phyloP scores from a whole-genome alignment of 2,797 vertebrate species.

The Tenualosa thibaudeaui region DNA sequence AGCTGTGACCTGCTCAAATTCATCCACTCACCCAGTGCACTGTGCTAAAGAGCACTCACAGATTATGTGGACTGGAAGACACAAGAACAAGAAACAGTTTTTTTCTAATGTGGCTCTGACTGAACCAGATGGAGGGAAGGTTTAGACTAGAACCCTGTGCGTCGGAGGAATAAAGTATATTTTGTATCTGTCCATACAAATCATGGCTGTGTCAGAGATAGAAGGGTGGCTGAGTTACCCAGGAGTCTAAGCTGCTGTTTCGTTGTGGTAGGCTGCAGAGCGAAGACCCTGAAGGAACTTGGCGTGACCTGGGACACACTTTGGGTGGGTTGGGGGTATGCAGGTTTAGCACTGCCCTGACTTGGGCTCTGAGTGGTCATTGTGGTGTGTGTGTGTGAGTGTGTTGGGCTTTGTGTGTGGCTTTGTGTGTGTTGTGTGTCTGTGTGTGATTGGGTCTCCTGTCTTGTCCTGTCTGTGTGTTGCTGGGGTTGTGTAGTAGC shows the following conservation, averaged over 20 bases:
- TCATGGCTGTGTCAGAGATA: neutral
- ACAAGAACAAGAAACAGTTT: no score
- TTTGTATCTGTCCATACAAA: no score
- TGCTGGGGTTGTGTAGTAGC: neutral
- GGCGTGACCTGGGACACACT: neutral
- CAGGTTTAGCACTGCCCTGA: neutral
- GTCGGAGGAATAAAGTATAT: no score
- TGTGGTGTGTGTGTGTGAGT: slow-evolving; percentile 7
- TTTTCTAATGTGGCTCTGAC: no score
- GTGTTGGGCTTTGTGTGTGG: neutral
- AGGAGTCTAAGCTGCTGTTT: neutral
- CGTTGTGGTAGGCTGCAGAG: neutral
- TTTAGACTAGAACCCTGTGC: no score
- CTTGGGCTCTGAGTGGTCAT: slow-evolving; percentile 3
- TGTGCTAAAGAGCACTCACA: no score
- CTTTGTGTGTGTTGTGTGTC: neutral
- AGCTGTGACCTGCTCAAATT: no score
- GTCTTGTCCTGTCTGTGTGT: neutral
- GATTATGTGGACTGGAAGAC: no score
- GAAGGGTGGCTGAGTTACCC: neutral
- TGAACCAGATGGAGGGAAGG: no score
- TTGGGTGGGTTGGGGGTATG: neutral
- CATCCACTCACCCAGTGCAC: no score
- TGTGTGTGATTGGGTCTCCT: neutral
- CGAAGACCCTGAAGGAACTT: neutral